Evolutionary conservation across 2,113 vertebrate genomes (phyloP), one percentile per base, ranked within the genome.

Genomic region (Gambusia affinis): DNA sequence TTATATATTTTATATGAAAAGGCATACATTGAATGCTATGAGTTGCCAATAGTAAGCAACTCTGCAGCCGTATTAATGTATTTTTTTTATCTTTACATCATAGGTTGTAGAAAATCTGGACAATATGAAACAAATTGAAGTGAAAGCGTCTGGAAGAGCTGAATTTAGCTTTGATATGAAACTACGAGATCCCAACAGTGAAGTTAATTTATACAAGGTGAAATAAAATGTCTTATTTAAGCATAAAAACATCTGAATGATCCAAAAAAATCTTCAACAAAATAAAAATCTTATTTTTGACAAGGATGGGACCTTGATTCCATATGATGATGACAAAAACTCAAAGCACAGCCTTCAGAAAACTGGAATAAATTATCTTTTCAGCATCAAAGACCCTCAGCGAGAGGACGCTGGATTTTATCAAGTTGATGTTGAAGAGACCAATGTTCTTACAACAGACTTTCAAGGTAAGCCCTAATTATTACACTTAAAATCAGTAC

Each of bases 401-500:
- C 93, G 91, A 0, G 95, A 96, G 60, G 97, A 98, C 12, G 94
- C 96, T 1, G 97, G 97, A 2, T 31, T 97, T 6, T 98, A 98
- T 83, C 96, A 96, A 86, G 90, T 98, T 81, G 93, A 93, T 83
- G 95, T 97, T 82, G 96, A 96, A 63, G 95, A 96, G 0, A 75
- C 90, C 1, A 95, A 94, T 29, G 54, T 98, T 68, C 95, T 98
- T 80, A 89, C 96, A 65, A 97, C 96, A 0, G 94, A 96, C 11
- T 87, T 95, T 70, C 85, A 89, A 24, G 78, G 96, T 97, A 92
- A 85, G 79, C 3, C 15, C 3, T 3, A 65, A 29, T 12, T 8
- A 3, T 8, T 33, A 7, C 24, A 57, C 51, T n/a, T 57, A 5
- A n/a, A 28, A 8, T 57, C 17, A 61, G 11, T 3, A 65, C 62